Base-by-base conservation (phyloP, 2,888 invertebrate genomes). In the Polydrusus cervinus region DNA sequence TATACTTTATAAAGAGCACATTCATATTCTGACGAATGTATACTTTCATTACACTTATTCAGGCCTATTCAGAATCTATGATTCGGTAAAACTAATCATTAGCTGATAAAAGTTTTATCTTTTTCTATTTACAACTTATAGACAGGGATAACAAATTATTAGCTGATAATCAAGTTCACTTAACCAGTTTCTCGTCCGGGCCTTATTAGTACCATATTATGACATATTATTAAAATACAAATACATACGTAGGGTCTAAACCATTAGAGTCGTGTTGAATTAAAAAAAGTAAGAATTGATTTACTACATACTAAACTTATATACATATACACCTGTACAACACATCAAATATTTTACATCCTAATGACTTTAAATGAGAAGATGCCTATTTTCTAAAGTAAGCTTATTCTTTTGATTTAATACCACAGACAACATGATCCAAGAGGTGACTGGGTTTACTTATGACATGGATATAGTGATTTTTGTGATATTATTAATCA, bases 1-100 rank as follows among this genome's bases (percentile, higher is more conserved):
- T 76, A 76, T 76, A 76, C 76, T 69, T 73, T 66, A 76, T 71
- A 62, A 76, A 76, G 76, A 76, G 76, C 76, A 76, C 76, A 73
- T 73, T 73, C 73, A 76, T 65, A 68, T 73, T 55, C 64, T 60
- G 69, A 75, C 72, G 66, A 69, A 72, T 76, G 72, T 76, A 76
- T 76, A 76, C 71, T 74, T 70, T 64, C 43, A 45, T 25, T 51
- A 51, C 14, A 16, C 34, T 7, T 34, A 34, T n/a, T n/a, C 1
- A 34, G 34, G 10, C 34, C 34, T 8, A 34, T 34, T 34, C 34
- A 10, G 7, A 34, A 34, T 6, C 7, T 7, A 9, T 34, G 34
- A 34, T 34, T 8, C 1, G 7, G 10, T 34, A 34, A 10, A 10
- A 34, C 8, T 1, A 3, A 34, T 34, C 34, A 34, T 34, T 10